Conservation (phyloP, 2,113 vertebrate genomes). For the Eudyptes chrysolophus region DNA sequence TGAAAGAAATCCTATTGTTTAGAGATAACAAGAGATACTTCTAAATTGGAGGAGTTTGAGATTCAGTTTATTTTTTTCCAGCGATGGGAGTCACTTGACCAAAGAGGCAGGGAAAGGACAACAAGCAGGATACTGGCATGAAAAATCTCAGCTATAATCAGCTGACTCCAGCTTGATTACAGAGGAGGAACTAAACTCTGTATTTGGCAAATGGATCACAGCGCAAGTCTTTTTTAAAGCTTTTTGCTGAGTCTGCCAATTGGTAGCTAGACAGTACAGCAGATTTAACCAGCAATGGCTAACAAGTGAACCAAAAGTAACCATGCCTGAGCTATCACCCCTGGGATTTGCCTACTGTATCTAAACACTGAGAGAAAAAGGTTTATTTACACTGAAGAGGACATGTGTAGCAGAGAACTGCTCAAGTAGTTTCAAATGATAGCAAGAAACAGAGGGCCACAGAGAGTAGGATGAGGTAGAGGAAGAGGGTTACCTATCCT, state of each 20-base stretch:
- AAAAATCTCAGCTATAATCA: constrained; percentile 52
- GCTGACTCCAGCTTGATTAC: constrained; percentile 59
- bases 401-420: neutral
- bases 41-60: neutral
- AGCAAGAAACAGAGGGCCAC: neutral
- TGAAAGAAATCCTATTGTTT: constrained; percentile 30
- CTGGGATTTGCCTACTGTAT: neutral
- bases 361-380: neutral
- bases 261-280: neutral
- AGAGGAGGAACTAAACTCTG: constrained; percentile 51
- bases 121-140: constrained; percentile 5
- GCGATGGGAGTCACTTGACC: neutral
- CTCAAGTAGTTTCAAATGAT: neutral
- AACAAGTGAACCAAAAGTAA: constrained; percentile 37
- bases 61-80: neutral
- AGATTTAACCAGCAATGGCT: constrained; percentile 43
- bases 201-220: constrained; percentile 62
- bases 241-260: constrained; percentile 42
- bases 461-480: neutral
- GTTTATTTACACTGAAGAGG: neutral
- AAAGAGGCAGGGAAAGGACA: constrained; percentile 34
- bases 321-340: neutral
- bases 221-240: constrained; percentile 33
- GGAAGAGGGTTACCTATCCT: neutral
- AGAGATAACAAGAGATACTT: neutral